Percentiles rank a stretch among this genome's conserved stretches.
Evolutionary conservation across 2,888 invertebrate genomes (phyloP).

Genomic region (Archips crataeganus): DNA sequence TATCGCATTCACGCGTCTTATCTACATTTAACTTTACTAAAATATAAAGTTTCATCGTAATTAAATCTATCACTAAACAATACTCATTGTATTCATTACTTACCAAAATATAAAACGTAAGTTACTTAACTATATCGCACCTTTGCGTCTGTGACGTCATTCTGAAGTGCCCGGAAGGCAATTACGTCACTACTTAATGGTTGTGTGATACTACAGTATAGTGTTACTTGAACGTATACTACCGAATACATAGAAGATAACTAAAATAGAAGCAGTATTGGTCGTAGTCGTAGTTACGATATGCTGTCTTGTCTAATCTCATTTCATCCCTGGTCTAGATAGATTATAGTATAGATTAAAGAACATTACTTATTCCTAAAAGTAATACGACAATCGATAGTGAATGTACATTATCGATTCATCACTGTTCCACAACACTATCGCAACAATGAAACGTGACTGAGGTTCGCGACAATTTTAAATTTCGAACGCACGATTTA

Average conservation of each 20-base stretch:
- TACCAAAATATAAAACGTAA: not conserved
- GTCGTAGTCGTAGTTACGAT: no score
- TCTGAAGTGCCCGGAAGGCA: conserved; percentile 2
- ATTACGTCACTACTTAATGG: conserved; percentile 6
- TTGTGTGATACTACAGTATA: not conserved
- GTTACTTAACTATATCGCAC: not conserved
- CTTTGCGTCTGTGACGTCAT: not conserved
- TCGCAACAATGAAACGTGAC: not conserved
- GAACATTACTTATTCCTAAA: no score
- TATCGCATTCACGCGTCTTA: no score
- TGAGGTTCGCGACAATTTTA: not conserved
- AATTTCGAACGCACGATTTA: not conserved
- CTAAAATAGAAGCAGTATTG: no score
- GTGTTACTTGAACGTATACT: not conserved
- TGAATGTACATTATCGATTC: not conserved
- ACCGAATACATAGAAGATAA: no score
- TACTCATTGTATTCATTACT: not conserved
- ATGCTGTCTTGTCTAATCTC: no score
- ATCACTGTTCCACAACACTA: not conserved
- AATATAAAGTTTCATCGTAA: no score
- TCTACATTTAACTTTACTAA: no score
- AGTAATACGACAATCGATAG: not conserved
- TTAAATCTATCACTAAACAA: not conserved
- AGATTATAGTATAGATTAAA: no score
- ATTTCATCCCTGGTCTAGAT: no score